These are phyloP conservation scores for Urophycis tenuis DNA, from an alignment of 2,797 vertebrate genomes.

Conservation along the genomic window DNA sequence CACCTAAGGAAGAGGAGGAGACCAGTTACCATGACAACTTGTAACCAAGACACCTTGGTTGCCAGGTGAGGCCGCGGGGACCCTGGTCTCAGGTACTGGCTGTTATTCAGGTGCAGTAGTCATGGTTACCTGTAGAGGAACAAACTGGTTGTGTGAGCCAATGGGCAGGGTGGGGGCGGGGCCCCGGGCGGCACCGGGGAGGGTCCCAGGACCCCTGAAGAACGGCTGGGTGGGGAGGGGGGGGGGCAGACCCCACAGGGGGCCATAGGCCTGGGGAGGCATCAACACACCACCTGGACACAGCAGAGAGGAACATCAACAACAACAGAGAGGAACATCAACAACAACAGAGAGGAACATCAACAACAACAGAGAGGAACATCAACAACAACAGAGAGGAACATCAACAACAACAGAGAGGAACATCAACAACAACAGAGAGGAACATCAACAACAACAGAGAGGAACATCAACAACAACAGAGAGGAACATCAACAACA, in stretches of 20 bases:
- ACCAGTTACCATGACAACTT: neutral
- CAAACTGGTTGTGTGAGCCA: conserved; percentile 91
- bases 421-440: too few relatives aligned
- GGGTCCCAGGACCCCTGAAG: conserved; percentile 70
- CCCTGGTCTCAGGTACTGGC: too few relatives aligned
- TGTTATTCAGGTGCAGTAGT: neutral
- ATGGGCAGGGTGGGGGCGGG: conserved; percentile 65
- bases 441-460: too few relatives aligned
- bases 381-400: too few relatives aligned
- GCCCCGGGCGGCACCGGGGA: conserved; percentile 67
- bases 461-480: neutral
- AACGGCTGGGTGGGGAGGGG: conserved; percentile 73
- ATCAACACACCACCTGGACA: conserved; percentile 68
- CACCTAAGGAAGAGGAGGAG: conserved; percentile 71
- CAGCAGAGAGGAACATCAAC: neutral
- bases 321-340: neutral
- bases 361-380: too few relatives aligned
- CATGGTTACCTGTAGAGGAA: conserved; percentile 85
- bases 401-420: too few relatives aligned
- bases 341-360: too few relatives aligned
- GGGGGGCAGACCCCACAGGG: conserved; percentile 79
- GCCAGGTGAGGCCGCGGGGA: too few relatives aligned
- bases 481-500: neutral
- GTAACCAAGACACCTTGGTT: neutral
- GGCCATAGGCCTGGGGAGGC: conserved; percentile 74